These are phyloP conservation scores for Columbina picui DNA, from an alignment of 2,113 vertebrate genomes.

Conservation along the genomic window DNA sequence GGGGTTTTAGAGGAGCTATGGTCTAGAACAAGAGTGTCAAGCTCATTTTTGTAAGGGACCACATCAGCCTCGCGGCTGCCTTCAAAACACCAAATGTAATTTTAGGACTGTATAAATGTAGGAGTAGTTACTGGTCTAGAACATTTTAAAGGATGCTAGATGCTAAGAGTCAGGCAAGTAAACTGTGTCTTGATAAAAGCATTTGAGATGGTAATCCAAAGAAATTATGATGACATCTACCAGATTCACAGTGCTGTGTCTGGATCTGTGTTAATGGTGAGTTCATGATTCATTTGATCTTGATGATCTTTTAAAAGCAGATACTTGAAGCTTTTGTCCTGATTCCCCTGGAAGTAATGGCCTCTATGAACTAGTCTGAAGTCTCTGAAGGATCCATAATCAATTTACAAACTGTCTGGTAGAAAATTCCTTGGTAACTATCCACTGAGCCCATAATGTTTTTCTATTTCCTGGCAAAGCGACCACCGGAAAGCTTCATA, in stretches of 20 bases:
- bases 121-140: too few relatives aligned
- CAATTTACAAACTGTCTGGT: neutral
- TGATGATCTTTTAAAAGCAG: neutral
- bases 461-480: neutral
- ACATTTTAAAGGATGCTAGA: neutral
- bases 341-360: neutral
- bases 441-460: neutral
- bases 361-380: neutral
- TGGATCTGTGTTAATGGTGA: neutral
- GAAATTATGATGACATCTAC: neutral
- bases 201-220: neutral
- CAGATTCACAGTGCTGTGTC: neutral
- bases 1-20: fast-evolving
- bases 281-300: neutral
- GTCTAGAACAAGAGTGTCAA: neutral
- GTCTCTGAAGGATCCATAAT: slow-evolving; percentile 1
- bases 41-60: too few relatives aligned
- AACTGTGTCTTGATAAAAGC: neutral
- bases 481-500: neutral
- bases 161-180: neutral
- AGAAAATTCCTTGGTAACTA: neutral
- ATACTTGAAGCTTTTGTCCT: neutral
- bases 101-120: too few relatives aligned
- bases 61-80: too few relatives aligned
- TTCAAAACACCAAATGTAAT: too few relatives aligned